Evolutionary conservation across 2,113 vertebrate genomes (phyloP), one percentile per base, ranked within the genome.

Genomic region (Apistogramma diplotaenia): DNA sequence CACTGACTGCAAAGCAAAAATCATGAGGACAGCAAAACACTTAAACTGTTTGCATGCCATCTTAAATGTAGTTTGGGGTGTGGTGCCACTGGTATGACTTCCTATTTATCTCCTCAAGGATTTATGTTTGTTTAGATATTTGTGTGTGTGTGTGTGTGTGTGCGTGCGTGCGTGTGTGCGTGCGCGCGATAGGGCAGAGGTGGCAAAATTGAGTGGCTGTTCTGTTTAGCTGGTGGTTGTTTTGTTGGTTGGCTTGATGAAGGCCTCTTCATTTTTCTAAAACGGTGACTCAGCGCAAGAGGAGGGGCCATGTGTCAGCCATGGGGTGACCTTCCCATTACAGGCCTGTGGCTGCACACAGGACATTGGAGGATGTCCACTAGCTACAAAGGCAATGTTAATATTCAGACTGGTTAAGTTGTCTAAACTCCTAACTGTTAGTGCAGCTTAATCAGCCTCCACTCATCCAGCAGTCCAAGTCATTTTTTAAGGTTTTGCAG

Each of bases 241-340:
- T 83, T 46, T 61, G 75, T 85, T 65, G 56, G 51, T 75, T 78
- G 61, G 61, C 60, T 55, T n/a, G 49, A 70, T 60, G 54, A 85
- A 73, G 23, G 61, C 67, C 61, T 81, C 53, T 79, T 84, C 3
- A 16, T 90, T 84, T 81, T 56, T 59, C 62, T 81, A 10, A 89
- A 87, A 76, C 37, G 19, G 78, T 88, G 79, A 88, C 79, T 88
- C 85, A 85, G 88, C n/a, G 0, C 67, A 79, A 78, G 70, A 71
- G 53, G 21, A 87, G 58, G 12, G 57, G 65, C 78, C 77, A 83
- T 40, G 37, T 75, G 37, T 75, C 19, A 18, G 6, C 35, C 35
- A 62, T 55, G 81, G 70, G 56, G 51, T 75, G 81, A 84, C 83
- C 79, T 82, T 79, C 74, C 71, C 37, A 77, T 74, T 79, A 59